Base-by-base conservation (phyloP, 1,140 invertebrate genomes). In the Trachymyrmex septentrionalis region DNA sequence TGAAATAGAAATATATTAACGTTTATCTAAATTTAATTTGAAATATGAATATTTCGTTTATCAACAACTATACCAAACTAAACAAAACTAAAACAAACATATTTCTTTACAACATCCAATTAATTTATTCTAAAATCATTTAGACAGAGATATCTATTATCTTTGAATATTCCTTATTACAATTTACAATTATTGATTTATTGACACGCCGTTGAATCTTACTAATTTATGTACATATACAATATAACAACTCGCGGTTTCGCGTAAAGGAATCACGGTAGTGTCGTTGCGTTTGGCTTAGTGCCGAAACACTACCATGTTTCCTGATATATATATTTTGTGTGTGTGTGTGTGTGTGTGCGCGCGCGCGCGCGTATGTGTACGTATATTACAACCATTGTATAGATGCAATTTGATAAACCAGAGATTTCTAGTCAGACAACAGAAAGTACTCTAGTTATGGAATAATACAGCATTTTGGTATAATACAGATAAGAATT, bases 401-500 rank as follows among this genome's bases (percentile, higher is more conserved):
- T 7, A 24, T 1, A 75, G 7, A n/a, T 2, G 19, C 12, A n/a
- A 21, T 78, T n/a, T 66, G 1, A 2, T 6, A 21, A 21, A 12
- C 14, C 27, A 24, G 16, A 34, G n/a, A 77, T 34, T 64, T 59
- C 59, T 1, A 34, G 5, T 4, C 16, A 44, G 1, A 19, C 14
- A 10, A 19, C 10, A 0, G 27, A 73, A 76, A 19, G 3, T 10
- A 63, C 12, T 34, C 9, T n/a, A 57, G 5, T 48, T 10, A 21
- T 55, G 27, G 19, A 80, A 80, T 55, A 38, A 55, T 78, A 80
- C 34, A 34, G 5, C 27, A 27, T 21, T 53, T 66, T 6, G n/a
- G 27, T 67, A 80, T 80, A n/a, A n/a, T 38, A 66, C 14, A 67
- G n/a, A 55, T 80, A 55, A 24, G 21, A 76, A 30, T 16, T 30